Evolutionary conservation across 2,797 vertebrate species (phyloP), one percentile per base, ranked within the genome.

Genomic region (Dendrocincla fuliginosa): DNA sequence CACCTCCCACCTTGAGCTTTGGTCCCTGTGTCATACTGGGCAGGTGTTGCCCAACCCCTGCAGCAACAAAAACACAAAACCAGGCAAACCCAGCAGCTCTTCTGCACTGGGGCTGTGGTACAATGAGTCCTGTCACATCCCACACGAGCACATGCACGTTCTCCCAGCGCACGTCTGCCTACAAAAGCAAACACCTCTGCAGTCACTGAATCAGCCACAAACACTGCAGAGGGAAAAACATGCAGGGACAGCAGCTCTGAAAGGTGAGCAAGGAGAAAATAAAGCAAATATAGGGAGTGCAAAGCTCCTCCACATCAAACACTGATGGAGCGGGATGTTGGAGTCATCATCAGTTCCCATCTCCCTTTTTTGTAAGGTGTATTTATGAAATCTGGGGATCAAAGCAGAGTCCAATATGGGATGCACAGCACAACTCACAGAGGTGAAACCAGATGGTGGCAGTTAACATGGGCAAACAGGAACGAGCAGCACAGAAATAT

Each of bases 261-360:
- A 87, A 82, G 78, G 41, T 25, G 79, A 94, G 71, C 68, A 27
- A 32, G 67, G 32, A 64, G 44, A 18, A 60, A 41, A n/a, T 20
- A 20, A 57, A 94, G 47, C 50, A 71, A 59, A n/a, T 16, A 0
- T 0, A 20, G 50, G 53, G 32, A 57, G 56, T 0, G 3, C 27
- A 13, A 3, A 67, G 24, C 67, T 91, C 63, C 39, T 71, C 20
- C 70, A 56, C 11, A 6, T 52, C 74, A 28, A 41, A 53, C 42
- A 5, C 39, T 1, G 55, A 13, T 3, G 27, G 53, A 55, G 27
- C 0, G 16, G 50, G 42, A 35, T 0, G 0, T 0, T 25, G 50
- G 13, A 53, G 17, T 10, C 67, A 25, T 30, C 15, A 27, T 10
- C 74, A 33, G 55, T 1, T 59, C 70, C 63, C 42, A 6, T 1